phyloP scores from a whole-genome alignment of 2,797 vertebrate genomes.

The Bradypodion pumilum region DNA sequence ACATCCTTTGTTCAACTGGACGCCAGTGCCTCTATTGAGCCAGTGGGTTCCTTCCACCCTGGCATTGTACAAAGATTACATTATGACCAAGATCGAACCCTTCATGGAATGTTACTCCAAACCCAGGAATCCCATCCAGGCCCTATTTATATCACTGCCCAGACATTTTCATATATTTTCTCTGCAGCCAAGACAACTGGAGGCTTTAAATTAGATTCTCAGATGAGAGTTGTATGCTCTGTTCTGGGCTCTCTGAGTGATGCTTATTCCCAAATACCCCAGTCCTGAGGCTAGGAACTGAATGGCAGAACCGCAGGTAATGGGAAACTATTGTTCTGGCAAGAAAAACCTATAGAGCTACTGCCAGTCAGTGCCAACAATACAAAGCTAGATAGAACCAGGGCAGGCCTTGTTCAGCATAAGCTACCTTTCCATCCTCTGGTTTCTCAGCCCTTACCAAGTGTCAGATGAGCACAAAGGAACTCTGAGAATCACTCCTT shows the following conservation, averaged over 20 bases:
- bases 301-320: not conserved
- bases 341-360: not conserved
- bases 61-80: not conserved
- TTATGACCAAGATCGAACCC: not conserved
- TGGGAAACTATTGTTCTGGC: not conserved
- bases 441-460: not conserved
- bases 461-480: not conserved
- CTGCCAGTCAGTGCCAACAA: too few species aligned
- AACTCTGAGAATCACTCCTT: not conserved
- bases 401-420: too few species aligned
- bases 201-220: not conserved
- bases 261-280: not conserved
- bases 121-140: not conserved
- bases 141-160: not conserved
- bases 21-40: not conserved
- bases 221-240: not conserved
- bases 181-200: not conserved
- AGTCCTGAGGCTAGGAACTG: not conserved
- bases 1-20: not conserved
- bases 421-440: too few species aligned
- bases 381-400: too few species aligned
- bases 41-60: not conserved
- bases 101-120: not conserved
- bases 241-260: not conserved
- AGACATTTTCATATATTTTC: not conserved